phyloP scores from a whole-genome alignment of 2,888 invertebrate genomes.

The Netelia melanura region DNA sequence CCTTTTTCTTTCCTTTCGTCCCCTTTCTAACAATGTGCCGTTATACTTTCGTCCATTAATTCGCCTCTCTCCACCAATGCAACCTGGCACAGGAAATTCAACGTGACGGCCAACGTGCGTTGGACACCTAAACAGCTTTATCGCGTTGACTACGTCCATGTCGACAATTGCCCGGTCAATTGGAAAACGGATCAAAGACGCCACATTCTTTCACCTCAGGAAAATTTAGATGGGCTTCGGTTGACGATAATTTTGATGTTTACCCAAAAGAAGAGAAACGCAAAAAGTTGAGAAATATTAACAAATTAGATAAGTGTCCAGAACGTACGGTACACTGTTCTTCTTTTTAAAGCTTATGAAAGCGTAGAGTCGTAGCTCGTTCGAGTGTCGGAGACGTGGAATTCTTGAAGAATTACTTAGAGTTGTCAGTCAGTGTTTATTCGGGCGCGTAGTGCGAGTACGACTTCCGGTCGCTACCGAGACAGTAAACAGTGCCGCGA shows the following conservation, averaged over 20 bases:
- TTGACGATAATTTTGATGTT: too few relatives aligned
- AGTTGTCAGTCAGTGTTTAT: conserved; percentile 35
- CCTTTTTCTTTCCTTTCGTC: conserved; percentile 32
- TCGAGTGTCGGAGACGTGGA: background rate
- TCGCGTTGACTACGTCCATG: background rate
- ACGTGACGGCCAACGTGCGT: conserved; percentile 41
- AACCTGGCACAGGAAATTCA: conserved; percentile 48
- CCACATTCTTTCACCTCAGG: too few relatives aligned
- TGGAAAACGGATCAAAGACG: too few relatives aligned
- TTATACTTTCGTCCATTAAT: conserved; percentile 34
- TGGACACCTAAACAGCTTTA: conserved; percentile 46
- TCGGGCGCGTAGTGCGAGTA: conserved; percentile 23
- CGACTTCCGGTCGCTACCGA: conserved; percentile 39
- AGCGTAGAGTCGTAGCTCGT: background rate
- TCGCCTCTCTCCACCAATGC: conserved; percentile 20
- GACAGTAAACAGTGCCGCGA: conserved; percentile 38
- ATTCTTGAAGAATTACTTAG: conserved; percentile 2
- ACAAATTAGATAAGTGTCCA: too few relatives aligned
- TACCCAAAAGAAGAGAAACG: too few relatives aligned
- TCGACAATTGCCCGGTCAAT: too few relatives aligned
- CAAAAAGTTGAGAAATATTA: too few relatives aligned
- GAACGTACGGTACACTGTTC: too few relatives aligned
- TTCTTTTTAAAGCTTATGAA: background rate
- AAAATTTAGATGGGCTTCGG: too few relatives aligned
- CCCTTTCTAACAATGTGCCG: background rate